Base-by-base conservation (phyloP, 2,888 invertebrate species). In the Synanthedon andrenaeformis region DNA sequence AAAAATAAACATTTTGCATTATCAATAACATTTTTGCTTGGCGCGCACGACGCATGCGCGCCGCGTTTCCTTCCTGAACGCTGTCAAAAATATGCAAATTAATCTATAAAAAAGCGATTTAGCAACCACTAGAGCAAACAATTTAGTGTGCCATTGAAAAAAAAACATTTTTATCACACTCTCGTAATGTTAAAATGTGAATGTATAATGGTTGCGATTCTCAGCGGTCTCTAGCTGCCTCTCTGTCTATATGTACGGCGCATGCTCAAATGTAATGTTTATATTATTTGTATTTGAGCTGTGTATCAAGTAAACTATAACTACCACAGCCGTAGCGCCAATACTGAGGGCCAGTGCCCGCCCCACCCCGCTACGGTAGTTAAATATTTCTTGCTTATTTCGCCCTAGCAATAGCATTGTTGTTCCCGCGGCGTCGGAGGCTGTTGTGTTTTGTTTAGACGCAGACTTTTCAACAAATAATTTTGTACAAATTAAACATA, bases 381-480 rank as follows among this genome's bases (percentile, higher is more conserved):
- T 88, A 88, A 88, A 88, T 88, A 88, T 88, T 88, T 87, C 88
- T 88, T 88, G 88, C 88, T 88, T 88, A 85, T 88, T 87, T 86
- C 88, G 86, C 82, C 79, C 76, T 76, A 86, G 88, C 88, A 88
- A 75, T 76, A 86, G 88, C 88, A 88, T 88, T 88, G 88, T 88
- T 88, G 88, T 87, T 83, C 74, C 81, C 79, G 86, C 79, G 72
- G 79, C 85, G 82, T 70, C 73, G 79, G 71, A 74, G 82, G 69
- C 82, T 86, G 87, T 87, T 86, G 85, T 85, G 83, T 82, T 79
- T 82, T 86, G 86, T 86, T 86, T 86, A 80, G 82, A 79, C 65
- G 76, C 76, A 79, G 78, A 76, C 63, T 8, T 69, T 65, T 64
- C 65, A 70, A 74, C 75, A 83, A 76, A 81, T 79, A 80, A 74